Percentiles rank a stretch among this genome's conserved stretches.
Conservation (phyloP, 2,888 invertebrate species). For the Amaurobius ferox region DNA sequence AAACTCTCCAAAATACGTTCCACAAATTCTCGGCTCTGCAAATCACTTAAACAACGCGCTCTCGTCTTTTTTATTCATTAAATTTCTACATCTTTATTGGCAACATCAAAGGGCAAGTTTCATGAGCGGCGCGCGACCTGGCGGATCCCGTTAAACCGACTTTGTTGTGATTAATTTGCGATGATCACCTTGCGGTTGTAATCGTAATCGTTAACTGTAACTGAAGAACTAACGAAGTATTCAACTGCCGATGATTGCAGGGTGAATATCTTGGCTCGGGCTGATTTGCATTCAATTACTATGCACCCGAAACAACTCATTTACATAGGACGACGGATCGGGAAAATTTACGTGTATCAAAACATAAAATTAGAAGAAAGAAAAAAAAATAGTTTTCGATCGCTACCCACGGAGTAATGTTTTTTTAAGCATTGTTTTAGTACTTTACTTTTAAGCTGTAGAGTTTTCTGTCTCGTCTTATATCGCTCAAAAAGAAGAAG, state of each 20-base stretch:
- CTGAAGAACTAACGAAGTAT: slow-evolving; percentile 64
- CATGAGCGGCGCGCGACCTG: slow-evolving; percentile 47
- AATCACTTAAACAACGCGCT: slow-evolving; percentile 51
- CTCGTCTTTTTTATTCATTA: slow-evolving; percentile 54
- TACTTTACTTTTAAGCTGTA: slow-evolving; percentile 67
- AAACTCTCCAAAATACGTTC: slow-evolving; percentile 30
- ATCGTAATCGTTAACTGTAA: slow-evolving; percentile 53
- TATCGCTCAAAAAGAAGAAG: slow-evolving; percentile 43
- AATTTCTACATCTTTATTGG: slow-evolving; percentile 69
- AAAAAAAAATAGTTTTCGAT: slow-evolving; percentile 44
- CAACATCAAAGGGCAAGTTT: slow-evolving; percentile 68
- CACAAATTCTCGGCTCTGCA: slow-evolving; percentile 23
- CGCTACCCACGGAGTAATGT: slow-evolving; percentile 71
- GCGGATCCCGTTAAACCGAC: slow-evolving; percentile 61
- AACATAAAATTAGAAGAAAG: slow-evolving; percentile 68
- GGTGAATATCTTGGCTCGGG: slow-evolving; percentile 33
- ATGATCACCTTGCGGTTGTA: slow-evolving; percentile 70
- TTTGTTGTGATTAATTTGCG: slow-evolving; percentile 72
- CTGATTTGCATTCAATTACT: slow-evolving; percentile 71
- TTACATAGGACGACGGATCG: slow-evolving; percentile 69
- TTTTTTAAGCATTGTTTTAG: slow-evolving; percentile 72
- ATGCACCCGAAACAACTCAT: slow-evolving; percentile 71
- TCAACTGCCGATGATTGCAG: slow-evolving; percentile 67
- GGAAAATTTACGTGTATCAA: slow-evolving; percentile 66
- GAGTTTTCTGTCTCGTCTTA: slow-evolving; percentile 68